Evolutionary conservation across 2,888 invertebrate genomes (phyloP), one percentile per base, ranked within the genome.

Genomic region (Athalia circularis): DNA sequence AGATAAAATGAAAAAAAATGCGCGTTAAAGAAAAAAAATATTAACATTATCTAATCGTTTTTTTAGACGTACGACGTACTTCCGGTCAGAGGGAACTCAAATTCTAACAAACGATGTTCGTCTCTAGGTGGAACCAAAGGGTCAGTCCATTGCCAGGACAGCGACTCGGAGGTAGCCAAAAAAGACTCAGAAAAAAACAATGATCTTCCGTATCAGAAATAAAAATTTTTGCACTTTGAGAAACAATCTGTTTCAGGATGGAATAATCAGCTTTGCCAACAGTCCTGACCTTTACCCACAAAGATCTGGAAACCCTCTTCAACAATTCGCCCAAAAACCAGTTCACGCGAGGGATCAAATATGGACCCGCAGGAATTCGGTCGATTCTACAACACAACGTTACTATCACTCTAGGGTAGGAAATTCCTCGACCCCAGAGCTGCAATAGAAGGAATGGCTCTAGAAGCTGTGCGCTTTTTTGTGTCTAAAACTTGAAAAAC

Each of bases 41-140:
- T 65, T n/a, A n/a, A 29, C 65, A 13, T n/a, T 7, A 8, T 65
- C 72, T 52, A 67, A n/a, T 29, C 59, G 57, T 62, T 48, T 50
- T 70, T 89, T 89, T 59, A 93, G 93, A 93, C 93, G 5, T 93
- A 93, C 81, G 93, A 93, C 75, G 87, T 86, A 43, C 84, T 88
- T 6, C 67, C 80, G 1, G n/a, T 81, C 0, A 86, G 84, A 80
- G 80, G 82, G 47, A 82, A 81, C 52, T 83, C 82, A 75, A 83
- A 81, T 61, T 80, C 84, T 65, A 83, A 29, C 29, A 29, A 84
- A 78, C 84, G 86, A 81, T 84, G 88, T 4, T 79, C 80, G 4
- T 83, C 83, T 3, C 64, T 83, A 52, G 85, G 86, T 11, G 84
- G 83, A 9, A 84, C 87, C 6, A 88, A 86, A 80, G 84, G 85